A percentile compares a stretch with the other conserved stretches of the same genome.
These are phyloP conservation scores for Meloidogyne floridensis DNA, from an alignment of 1,140 invertebrate species.

Conservation along the genomic window DNA sequence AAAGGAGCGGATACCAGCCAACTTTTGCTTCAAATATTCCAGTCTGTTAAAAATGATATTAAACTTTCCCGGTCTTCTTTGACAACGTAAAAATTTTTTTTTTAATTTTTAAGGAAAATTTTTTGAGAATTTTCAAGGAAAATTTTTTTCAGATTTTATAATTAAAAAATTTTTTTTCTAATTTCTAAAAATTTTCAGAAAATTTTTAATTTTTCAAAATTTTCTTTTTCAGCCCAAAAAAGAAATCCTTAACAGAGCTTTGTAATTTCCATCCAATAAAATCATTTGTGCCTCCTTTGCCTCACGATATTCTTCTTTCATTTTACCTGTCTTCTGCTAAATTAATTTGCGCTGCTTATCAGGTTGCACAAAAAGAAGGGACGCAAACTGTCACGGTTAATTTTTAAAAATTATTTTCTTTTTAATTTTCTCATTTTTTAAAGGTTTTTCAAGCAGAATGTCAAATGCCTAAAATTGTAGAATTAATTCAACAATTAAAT, in stretches of 20 bases:
- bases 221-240: slow-evolving; percentile 25
- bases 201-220: no score
- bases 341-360: slow-evolving; percentile 47
- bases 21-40: slow-evolving; percentile 29
- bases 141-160: no score
- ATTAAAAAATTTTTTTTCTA: no score
- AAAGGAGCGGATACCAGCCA: slow-evolving; percentile 11
- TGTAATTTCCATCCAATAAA: slow-evolving; percentile 67
- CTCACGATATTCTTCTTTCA: slow-evolving; percentile 59
- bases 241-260: slow-evolving; percentile 48
- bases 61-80: slow-evolving; percentile 32
- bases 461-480: slow-evolving; percentile 31
- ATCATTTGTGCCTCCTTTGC: slow-evolving; percentile 66
- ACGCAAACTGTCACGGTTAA: slow-evolving; percentile 25
- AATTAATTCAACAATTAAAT: slow-evolving; percentile 33
- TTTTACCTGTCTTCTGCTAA: slow-evolving; percentile 54
- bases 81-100: slow-evolving; percentile 17
- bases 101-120: no score
- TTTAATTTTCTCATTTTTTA: slow-evolving; percentile 10
- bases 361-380: slow-evolving; percentile 18
- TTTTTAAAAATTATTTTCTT: not conserved
- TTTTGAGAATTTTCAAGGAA: no score
- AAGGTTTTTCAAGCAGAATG: slow-evolving; percentile 41
- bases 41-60: slow-evolving; percentile 27
- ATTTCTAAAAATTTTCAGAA: no score